Evolutionary conservation across 2,888 invertebrate genomes (phyloP), one percentile per base, ranked within the genome.

Genomic region (Gymnoscelis rufifasciata): DNA sequence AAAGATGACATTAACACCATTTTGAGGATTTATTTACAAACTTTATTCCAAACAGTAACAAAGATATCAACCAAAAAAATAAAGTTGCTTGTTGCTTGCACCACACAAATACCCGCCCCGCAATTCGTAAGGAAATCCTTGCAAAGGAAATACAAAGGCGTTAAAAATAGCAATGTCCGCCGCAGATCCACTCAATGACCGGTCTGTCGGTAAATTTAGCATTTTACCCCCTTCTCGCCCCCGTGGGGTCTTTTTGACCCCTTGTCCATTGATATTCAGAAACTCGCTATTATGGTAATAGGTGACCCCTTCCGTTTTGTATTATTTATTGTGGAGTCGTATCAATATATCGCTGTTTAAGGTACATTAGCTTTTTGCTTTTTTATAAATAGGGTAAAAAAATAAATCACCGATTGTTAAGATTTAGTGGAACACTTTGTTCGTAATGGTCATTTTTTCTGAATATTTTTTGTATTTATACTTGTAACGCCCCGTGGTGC

Each of bases 101-200:
- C 70, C 65, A 54, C 13, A 40, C 51, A 1, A 11, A 23, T 64
- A 49, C 64, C 66, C 68, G 62, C 66, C 65, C 62, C 62, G 65
- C 68, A 64, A 76, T 79, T 74, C 72, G 71, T 72, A 78, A 82
- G 77, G 72, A 83, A 83, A 80, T 83, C 79, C 74, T 70, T 74
- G 73, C 71, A 71, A 73, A 75, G 79, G 74, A 81, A 82, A 78
- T 73, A 76, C 79, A 82, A 81, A 77, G 73, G 71, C 72, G 72
- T 68, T 65, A 72, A 74, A 80, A 82, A 84, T 79, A 81, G 69
- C 73, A 67, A 69, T 68, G 78, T 84, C 84, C 76, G 78, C 78
- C 72, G 61, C 83, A 82, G 79, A 78, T 68, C 73, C 74, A 72
- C 67, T 61, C 70, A 73, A 75, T 76, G 80, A 72, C 78, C 79